Base-by-base conservation (phyloP, 2,113 vertebrate genomes). In the Vulpes vulpes region DNA sequence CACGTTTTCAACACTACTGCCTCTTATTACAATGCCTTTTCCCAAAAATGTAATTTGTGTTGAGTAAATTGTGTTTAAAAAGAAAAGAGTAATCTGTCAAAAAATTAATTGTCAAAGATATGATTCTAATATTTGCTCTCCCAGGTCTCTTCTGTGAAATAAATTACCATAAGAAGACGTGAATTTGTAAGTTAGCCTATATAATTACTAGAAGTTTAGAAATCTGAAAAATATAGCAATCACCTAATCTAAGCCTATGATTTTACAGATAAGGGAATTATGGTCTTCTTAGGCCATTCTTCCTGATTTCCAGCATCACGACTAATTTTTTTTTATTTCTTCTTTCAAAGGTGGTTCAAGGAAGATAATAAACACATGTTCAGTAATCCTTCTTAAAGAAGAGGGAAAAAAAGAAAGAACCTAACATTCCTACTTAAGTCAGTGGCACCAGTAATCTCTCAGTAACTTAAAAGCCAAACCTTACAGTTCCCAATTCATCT, bases 231-330 rank as follows among this genome's bases (percentile, higher is more conserved):
- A 87, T 30, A 43, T 32, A 27, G 19, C 12, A 4, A 86, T 88
- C 60, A 94, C 62, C 14, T 83, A 76, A 27, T 53, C 16, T 79
- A 84, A 82, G 20, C 25, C 27, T 57, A 55, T 65, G 35, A 65
- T 86, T 89, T 94, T 94, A 95, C 30, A 91, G 17, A 78, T 92
- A 80, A 79, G 16, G 4, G 23, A 79, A 82, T 65, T 82, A 94
- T 10, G 25, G 51, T 38, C 49, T 60, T 65, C 32, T 79, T 64
- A 19, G 25, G 60, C 20, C n/a, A 65, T 69, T 81, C 16, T 86
- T 57, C 81, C 90, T 55, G 55, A 91, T 71, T 96, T 84, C 25
- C 17, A 83, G 27, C 16, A 85, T 64, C 35, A 53, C 15, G 22
- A 84, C 25, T 93, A 38, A 89, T 55, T 91, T 82, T 60, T n/a